These are phyloP conservation scores for Athrips mouffetella DNA, from an alignment of 2,888 invertebrate genomes.

Conservation along the genomic window DNA sequence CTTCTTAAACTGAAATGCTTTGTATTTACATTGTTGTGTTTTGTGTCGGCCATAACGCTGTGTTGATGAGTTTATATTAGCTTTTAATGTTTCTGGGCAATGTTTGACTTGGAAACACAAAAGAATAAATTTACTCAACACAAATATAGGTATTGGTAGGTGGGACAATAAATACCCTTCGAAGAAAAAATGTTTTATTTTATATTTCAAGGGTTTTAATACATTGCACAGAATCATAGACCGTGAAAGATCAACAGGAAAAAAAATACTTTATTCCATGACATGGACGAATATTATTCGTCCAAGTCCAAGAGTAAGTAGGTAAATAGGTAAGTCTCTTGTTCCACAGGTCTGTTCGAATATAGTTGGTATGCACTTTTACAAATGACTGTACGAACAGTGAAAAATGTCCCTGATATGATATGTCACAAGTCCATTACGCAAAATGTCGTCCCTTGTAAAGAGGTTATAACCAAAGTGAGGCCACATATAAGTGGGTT, in stretches of 20 bases:
- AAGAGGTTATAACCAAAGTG: constrained; percentile 5
- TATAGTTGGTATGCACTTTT: background rate
- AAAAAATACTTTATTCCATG: too few species aligned
- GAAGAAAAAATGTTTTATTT: too few species aligned
- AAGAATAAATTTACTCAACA: background rate
- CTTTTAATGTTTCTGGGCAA: constrained; percentile 9
- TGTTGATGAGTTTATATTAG: constrained; percentile 43
- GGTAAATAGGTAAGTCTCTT: too few species aligned
- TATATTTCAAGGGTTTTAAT: too few species aligned
- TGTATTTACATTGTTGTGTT: constrained; percentile 51
- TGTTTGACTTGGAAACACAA: constrained; percentile 3
- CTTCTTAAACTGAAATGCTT: constrained; percentile 50
- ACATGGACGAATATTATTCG: too few species aligned
- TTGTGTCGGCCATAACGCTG: constrained; percentile 45
- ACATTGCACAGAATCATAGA: too few species aligned
- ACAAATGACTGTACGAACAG: too few species aligned
- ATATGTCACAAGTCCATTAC: background rate
- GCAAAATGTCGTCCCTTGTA: background rate
- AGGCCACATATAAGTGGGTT: constrained; percentile 1
- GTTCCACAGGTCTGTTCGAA: too few species aligned
- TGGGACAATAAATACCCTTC: background rate
- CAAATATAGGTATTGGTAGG: background rate
- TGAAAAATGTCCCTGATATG: background rate
- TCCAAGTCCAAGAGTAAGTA: too few species aligned
- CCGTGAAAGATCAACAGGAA: too few species aligned